Evolutionary conservation across 2,797 vertebrate species (phyloP).

Genomic region (Halcyon smyrnensis): DNA sequence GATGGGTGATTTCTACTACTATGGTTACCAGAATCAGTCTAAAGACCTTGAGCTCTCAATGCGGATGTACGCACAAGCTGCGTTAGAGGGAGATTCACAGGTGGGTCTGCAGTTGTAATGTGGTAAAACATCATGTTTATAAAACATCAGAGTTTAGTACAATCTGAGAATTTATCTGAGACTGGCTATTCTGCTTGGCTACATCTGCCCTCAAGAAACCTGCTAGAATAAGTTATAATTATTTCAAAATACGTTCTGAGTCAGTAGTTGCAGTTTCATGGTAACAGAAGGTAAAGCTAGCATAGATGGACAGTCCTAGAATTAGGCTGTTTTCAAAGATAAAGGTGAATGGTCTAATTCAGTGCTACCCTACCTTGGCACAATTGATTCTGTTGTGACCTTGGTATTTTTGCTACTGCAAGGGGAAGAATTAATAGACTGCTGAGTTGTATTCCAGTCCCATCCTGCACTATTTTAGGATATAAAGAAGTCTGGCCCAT

Average conservation of each 20-base stretch:
- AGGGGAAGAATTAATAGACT: not conserved
- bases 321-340: not conserved
- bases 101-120: constrained; percentile 67
- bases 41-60: constrained; percentile 81
- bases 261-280: not conserved
- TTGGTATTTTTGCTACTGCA: not conserved
- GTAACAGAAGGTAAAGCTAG: not conserved
- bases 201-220: not conserved
- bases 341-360: not conserved
- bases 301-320: not conserved
- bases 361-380: not conserved
- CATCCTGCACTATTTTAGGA: not conserved
- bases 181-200: not conserved
- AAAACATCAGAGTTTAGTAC: not conserved
- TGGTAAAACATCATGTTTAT: not conserved
- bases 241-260: not conserved
- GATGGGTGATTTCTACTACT: constrained; percentile 92
- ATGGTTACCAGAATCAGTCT: constrained; percentile 78
- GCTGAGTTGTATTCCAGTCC: not conserved
- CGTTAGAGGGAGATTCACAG: constrained; percentile 89
- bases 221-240: not conserved
- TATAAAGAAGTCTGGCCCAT: not conserved
- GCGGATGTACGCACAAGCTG: constrained; percentile 89
- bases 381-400: not conserved
- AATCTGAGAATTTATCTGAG: not conserved